phyloP scores from a whole-genome alignment of 2,113 vertebrate species.

The Xenopus laevis region DNA sequence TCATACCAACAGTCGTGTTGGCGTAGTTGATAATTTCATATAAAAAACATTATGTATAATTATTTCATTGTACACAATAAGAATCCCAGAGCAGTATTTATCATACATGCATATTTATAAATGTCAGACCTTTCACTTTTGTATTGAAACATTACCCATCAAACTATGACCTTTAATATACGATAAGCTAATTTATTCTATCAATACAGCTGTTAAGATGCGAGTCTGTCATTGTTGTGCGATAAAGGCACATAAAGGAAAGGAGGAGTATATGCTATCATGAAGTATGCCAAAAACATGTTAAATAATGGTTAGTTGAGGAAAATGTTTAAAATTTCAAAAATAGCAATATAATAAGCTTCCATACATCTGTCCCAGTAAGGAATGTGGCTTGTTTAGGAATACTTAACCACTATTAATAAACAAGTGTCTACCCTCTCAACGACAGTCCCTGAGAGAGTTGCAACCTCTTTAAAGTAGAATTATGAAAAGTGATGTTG shows the following conservation, averaged over 20 bases:
- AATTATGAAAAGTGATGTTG: constrained; percentile 11
- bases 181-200: background rate
- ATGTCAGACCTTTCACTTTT: background rate
- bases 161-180: constrained; percentile 9
- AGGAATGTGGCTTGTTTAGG: background rate
- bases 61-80: background rate
- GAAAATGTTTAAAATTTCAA: background rate
- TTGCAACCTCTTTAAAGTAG: constrained; percentile 11
- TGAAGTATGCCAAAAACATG: background rate
- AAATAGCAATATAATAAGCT: background rate
- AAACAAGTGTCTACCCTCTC: constrained; percentile 31
- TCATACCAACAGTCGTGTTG: no score
- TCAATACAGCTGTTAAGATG: background rate
- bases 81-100: background rate
- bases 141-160: constrained; percentile 7
- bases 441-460: constrained; percentile 29
- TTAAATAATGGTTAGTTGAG: background rate
- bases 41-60: no score
- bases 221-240: background rate
- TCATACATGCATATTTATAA: background rate
- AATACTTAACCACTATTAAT: constrained; percentile 1
- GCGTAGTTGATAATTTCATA: no score
- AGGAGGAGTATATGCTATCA: no score
- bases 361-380: background rate
- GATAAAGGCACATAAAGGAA: background rate